Evolutionary conservation across 2,888 invertebrate species (phyloP).

Genomic region (Leptopterna dolabrata): DNA sequence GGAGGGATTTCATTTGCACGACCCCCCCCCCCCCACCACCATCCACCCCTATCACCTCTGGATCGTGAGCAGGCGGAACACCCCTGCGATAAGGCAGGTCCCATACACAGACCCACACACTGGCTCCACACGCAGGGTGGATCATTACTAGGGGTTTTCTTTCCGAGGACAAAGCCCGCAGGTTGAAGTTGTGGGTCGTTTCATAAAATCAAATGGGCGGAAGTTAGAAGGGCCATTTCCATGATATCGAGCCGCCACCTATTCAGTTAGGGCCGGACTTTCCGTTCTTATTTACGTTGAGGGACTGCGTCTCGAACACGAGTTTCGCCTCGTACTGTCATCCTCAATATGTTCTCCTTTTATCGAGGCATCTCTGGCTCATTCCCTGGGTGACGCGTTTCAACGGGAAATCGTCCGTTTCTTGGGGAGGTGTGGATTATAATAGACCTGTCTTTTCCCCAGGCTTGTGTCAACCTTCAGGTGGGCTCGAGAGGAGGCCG

Average conservation of each 20-base stretch:
- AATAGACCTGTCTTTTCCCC: neutral
- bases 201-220: conserved; percentile 25
- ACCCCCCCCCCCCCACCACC: neutral
- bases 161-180: neutral
- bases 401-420: neutral
- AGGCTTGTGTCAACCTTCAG: conserved; percentile 19
- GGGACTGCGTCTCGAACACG: neutral
- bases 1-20: neutral
- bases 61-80: neutral
- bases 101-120: no score
- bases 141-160: conserved; percentile 6
- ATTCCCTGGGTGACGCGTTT: neutral
- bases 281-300: neutral
- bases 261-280: neutral
- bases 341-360: neutral
- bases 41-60: no score
- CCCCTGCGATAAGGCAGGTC: neutral
- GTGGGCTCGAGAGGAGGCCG: neutral
- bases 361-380: neutral
- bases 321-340: neutral
- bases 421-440: neutral
- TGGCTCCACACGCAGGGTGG: neutral
- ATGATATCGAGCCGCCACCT: neutral
- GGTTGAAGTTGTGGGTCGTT: conserved; percentile 14
- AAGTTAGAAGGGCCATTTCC: neutral